Conservation (phyloP, 2,113 vertebrate genomes). For the Natator depressus region DNA sequence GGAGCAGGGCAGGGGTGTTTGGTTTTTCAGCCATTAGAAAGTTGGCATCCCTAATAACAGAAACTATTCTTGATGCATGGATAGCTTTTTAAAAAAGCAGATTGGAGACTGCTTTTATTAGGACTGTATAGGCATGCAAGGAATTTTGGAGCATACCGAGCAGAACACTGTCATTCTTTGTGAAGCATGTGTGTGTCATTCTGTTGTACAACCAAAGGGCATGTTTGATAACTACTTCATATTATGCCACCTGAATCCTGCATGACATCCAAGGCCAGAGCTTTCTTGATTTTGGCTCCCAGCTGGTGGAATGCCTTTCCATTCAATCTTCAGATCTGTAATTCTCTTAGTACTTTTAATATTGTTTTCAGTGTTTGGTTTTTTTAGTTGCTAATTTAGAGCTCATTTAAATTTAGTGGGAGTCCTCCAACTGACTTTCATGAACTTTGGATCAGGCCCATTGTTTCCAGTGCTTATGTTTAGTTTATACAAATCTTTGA, state of each 20-base stretch:
- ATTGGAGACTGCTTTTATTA: neutral
- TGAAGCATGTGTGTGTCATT: neutral
- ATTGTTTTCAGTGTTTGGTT: neutral
- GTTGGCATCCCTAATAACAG: neutral
- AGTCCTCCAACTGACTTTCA: neutral
- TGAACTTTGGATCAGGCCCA: neutral
- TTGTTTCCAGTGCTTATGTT: neutral
- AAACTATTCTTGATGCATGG: neutral
- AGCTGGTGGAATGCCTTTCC: neutral
- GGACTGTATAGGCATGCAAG: neutral
- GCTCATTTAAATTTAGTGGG: neutral
- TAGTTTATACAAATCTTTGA: fast-evolving
- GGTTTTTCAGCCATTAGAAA: no score
- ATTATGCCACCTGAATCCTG: neutral
- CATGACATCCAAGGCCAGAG: neutral
- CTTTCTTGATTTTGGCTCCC: neutral
- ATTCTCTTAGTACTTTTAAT: neutral
- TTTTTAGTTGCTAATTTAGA: neutral
- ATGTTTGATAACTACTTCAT: neutral
- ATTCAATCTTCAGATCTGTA: neutral
- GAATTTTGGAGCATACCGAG: neutral
- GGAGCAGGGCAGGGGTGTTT: no score
- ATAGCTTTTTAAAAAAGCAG: neutral
- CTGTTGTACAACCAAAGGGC: neutral
- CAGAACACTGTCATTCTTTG: neutral